These are phyloP conservation scores for Heterochromis multidens DNA, from an alignment of 2,113 vertebrate species.

Conservation along the genomic window DNA sequence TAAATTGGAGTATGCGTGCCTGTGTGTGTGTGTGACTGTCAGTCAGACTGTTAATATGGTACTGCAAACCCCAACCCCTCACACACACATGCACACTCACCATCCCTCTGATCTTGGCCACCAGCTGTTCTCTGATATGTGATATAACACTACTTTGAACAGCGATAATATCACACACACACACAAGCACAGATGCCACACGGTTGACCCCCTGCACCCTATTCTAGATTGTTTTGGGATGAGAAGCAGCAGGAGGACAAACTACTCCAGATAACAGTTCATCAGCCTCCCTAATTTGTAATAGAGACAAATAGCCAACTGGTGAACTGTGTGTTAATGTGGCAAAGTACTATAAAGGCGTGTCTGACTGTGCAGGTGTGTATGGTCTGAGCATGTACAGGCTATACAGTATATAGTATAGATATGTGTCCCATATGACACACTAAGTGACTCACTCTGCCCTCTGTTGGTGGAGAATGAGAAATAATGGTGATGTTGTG, in stretches of 20 bases:
- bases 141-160: slow-evolving; percentile 27
- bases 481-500: background rate
- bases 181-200: background rate
- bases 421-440: background rate
- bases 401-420: background rate
- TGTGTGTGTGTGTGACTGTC: background rate
- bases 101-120: background rate
- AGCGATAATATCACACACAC: background rate
- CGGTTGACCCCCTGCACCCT: background rate
- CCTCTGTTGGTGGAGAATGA: slow-evolving; percentile 9
- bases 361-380: background rate
- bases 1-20: background rate
- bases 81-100: background rate
- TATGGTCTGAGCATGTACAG: background rate
- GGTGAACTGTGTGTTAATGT: background rate
- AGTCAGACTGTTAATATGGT: background rate
- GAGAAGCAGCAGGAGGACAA: slow-evolving; percentile 15
- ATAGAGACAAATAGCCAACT: slow-evolving; percentile 27
- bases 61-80: background rate
- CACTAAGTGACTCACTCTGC: background rate
- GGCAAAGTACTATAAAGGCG: background rate
- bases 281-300: slow-evolving; percentile 28
- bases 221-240: background rate
- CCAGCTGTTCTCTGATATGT: slow-evolving; percentile 52
- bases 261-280: background rate